Evolutionary conservation across 2,888 invertebrate genomes (phyloP), one percentile per base, ranked within the genome.

Genomic region (Thyatira batis): DNA sequence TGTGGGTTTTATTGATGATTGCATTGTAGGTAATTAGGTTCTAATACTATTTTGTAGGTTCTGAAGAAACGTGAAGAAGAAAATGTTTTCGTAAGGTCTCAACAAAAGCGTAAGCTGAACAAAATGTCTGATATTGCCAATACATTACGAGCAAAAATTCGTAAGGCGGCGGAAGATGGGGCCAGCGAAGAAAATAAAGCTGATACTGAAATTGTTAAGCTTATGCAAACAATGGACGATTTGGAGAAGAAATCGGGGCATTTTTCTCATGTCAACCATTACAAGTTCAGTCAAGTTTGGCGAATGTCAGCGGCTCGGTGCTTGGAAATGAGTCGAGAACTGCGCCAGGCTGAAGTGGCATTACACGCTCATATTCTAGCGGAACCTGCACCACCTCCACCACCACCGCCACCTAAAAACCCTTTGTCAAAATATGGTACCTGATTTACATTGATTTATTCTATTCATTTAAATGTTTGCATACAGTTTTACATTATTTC

Each of bases 31-130:
- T 4, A 3, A 23, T 51, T 20, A 45, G 33, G 23, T 21, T 13
- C 20, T 39, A 30, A 46, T 30, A 8, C 23, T 28, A 10, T 11
- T 33, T 69, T 62, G 3, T 45, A 92, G 92, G 94, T 97, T 8
- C 82, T 98, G 46, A 96, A 96, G 84, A 96, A 96, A 74, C 93
- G 97, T 1, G 97, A 98, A 81, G 97, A 97, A 65, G 98, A 98
- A 83, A 97, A 97, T 78, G 92, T 95, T 0, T 94, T 96, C 44
- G 95, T 97, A 5, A 94, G 95, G 72, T 95, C 95, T 49, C 95
- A 96, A 67, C 97, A 97, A 71, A 96, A 96, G 71, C 92, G 96
- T 8, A 93, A 95, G 63, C 92, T 97, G 4, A 96, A 95, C 65
- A 96, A 95, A 86, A 92, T 97, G 68, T 94, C 96, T 49, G 97